phyloP scores from a whole-genome alignment of 2,797 vertebrate species.

The Galaxias olidus region DNA sequence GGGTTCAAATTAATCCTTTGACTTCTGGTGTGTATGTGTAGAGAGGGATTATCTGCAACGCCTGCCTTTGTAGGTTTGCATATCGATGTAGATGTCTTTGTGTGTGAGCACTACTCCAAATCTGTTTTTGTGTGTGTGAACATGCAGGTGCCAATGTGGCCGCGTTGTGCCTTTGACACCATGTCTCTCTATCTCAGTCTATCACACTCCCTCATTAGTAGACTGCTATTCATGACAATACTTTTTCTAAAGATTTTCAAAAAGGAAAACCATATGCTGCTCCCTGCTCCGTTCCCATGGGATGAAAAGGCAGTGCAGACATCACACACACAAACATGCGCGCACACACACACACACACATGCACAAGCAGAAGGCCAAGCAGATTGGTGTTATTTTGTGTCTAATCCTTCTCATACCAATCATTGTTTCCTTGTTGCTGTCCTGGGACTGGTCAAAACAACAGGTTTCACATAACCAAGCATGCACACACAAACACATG shows the following conservation, averaged over 20 bases:
- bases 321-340: neutral
- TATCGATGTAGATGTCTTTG: neutral
- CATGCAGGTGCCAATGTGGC: neutral
- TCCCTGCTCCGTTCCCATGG: too few relatives aligned
- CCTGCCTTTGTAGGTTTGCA: neutral
- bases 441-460: slow-evolving; percentile 8
- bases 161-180: slow-evolving; percentile 32
- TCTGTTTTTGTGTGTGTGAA: neutral
- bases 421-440: neutral
- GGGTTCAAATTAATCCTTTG: neutral
- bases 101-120: neutral
- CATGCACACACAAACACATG: slow-evolving; percentile 18
- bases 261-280: too few relatives aligned
- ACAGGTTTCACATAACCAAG: slow-evolving; percentile 30
- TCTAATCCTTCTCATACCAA: slow-evolving; percentile 6
- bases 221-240: neutral
- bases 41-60: too few relatives aligned
- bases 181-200: slow-evolving; percentile 1
- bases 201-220: neutral
- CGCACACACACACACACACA: neutral
- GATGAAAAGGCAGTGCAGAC: neutral
- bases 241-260: neutral
- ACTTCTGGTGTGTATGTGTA: neutral
- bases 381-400: neutral
- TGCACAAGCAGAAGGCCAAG: neutral